A percentile compares a stretch with the other conserved stretches of the same genome.
Evolutionary conservation across 2,113 vertebrate species (phyloP).

Genomic region (Ailuropoda melanoleuca): DNA sequence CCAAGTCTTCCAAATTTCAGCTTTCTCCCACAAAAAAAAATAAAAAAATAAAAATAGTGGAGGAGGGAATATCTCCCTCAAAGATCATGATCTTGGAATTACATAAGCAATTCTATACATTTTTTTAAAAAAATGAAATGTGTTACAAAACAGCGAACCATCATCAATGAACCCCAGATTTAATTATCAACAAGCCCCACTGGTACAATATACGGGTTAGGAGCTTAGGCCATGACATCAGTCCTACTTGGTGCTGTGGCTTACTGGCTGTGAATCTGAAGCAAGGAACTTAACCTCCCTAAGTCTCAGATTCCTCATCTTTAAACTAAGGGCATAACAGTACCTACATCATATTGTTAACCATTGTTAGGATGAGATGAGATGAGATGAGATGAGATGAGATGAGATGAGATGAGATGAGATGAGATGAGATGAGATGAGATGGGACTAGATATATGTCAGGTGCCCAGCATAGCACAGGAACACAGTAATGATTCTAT

Average conservation of each 20-base stretch:
- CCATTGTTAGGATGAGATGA: background rate
- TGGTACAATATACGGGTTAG: background rate
- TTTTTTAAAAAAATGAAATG: background rate
- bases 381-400: too few species aligned
- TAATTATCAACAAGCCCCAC: constrained; percentile 43
- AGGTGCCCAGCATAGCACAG: background rate
- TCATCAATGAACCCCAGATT: constrained; percentile 52
- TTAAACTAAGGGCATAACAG: background rate
- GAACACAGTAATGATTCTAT: background rate
- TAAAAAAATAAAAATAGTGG: background rate
- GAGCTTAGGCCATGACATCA: background rate
- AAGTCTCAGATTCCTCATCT: background rate
- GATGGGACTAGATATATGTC: too few species aligned
- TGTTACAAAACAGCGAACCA: constrained; percentile 53
- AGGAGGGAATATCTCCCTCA: constrained; percentile 53
- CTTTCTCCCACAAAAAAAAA: constrained; percentile 63
- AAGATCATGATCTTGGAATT: constrained; percentile 54
- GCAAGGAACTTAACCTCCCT: background rate
- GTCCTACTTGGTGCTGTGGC: background rate
- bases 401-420: too few species aligned
- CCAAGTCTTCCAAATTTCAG: constrained; percentile 80
- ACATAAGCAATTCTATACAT: constrained; percentile 55
- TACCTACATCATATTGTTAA: background rate
- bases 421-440: too few species aligned
- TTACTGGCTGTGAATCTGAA: background rate